Evolutionary conservation across 2,888 invertebrate genomes (phyloP), one percentile per base, ranked within the genome.

Genomic region (Pseudoips prasinana): DNA sequence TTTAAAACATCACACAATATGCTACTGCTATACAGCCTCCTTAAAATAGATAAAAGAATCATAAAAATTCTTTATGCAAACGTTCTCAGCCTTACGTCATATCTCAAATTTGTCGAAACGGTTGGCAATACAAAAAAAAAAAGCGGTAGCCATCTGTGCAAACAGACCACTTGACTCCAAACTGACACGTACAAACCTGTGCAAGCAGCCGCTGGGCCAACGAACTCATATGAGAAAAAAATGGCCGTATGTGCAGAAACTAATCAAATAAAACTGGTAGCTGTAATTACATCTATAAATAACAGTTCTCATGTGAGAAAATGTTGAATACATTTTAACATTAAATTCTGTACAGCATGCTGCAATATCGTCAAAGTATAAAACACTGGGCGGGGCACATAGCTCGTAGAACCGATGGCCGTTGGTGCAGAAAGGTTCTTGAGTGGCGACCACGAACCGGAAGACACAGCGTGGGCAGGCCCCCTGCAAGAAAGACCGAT

Each of bases 131-230:
- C 60, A 64, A 68, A 67, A 61, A 69, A 64, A 68, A 67, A 61
- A 69, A 36, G 34, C 58, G 35, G 68, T 59, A 65, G 65, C 65
- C 71, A 73, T 66, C 63, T 74, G 74, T 58, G 58, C 65, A 69
- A 73, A 71, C 58, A 56, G 49, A 30, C 46, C 60, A 64, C 61
- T 68, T 64, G 59, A 52, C 52, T 42, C 39, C 25, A 39, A 50
- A 55, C 56, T 58, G 57, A 57, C 57, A 56, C 19, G 48, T 44
- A 25, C 29, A 39, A 46, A 41, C 46, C 59, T 61, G 55, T 51
- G 47, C 52, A 62, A 59, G 64, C 49, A 57, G 59, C 64, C 62
- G 61, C 46, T 45, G 52, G 68, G 67, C 51, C 74, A 67, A 58
- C 58, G 73, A 74, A 68, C 74, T 57, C 46, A 26, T 44, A 29